Evolutionary conservation across 1,140 invertebrate species (phyloP).

Genomic region (Matsumurasca onukii): DNA sequence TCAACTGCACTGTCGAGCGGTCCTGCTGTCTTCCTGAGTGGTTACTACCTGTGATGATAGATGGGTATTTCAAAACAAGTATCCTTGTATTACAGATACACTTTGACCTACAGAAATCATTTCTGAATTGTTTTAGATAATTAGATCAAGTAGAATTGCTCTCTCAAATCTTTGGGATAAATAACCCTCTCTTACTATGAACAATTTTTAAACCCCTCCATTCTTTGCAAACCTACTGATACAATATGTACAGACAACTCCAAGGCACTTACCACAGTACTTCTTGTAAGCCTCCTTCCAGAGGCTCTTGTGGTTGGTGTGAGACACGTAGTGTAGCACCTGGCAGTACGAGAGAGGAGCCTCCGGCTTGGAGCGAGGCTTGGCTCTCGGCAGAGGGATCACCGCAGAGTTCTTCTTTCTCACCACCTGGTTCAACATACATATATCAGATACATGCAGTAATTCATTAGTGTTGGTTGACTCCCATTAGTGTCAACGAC

Average conservation of each 20-base stretch:
- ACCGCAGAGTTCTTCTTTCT: conserved; percentile 65
- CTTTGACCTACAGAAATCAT: not conserved
- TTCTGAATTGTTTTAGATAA: too few species aligned
- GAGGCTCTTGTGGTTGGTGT: conserved; percentile 77
- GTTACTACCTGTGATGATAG: not conserved
- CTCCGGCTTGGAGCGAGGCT: conserved; percentile 54
- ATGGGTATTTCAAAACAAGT: conserved; percentile 6
- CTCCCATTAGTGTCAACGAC: conserved; percentile 14
- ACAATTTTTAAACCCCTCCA: not conserved
- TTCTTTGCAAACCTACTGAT: not conserved
- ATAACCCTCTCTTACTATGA: too few species aligned
- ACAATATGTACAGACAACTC: conserved; percentile 39
- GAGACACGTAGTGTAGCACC: conserved; percentile 74
- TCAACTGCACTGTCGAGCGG: conserved; percentile 40
- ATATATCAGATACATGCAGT: not conserved
- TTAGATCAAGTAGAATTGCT: too few species aligned
- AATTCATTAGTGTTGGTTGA: not conserved
- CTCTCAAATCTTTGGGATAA: too few species aligned
- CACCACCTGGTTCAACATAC: conserved; percentile 55
- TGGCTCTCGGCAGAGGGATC: conserved; percentile 65
- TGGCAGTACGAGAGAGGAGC: conserved; percentile 70
- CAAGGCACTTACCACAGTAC: conserved; percentile 58
- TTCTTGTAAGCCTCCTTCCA: conserved; percentile 84
- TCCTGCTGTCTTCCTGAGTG: not conserved
- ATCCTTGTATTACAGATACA: not conserved